phyloP scores from a whole-genome alignment of 30 jellyfish, hydroid and myxozoan species.

The Catostylus mosaicus region DNA sequence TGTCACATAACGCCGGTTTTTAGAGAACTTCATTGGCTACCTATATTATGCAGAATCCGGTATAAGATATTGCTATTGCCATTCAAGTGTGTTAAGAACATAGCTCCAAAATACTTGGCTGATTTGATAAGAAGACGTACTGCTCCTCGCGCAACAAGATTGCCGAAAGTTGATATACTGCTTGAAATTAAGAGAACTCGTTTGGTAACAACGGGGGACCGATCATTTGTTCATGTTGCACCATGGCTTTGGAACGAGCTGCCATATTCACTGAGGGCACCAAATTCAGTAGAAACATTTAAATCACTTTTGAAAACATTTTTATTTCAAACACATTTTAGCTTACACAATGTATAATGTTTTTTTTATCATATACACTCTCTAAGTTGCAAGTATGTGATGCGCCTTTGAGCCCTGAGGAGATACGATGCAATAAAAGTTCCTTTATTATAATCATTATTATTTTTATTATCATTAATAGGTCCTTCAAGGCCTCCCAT shows the following conservation, averaged over 20 bases:
- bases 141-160: conserved; percentile 60
- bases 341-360: too few relatives aligned
- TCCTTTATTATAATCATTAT: background rate
- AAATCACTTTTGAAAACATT: too few relatives aligned
- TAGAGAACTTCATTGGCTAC: conserved; percentile 2
- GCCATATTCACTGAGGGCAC: too few relatives aligned
- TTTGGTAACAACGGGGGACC: conserved; percentile 43
- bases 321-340: too few relatives aligned
- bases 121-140: background rate
- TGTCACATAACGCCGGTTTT: conserved; percentile 3
- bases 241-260: too few relatives aligned
- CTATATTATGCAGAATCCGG: background rate
- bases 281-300: too few relatives aligned
- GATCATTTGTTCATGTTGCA: too few relatives aligned
- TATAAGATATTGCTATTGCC: background rate
- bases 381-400: background rate
- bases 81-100: too few relatives aligned
- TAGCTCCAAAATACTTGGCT: background rate
- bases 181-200: conserved; percentile 29
- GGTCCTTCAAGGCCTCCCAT: conserved; percentile 34
- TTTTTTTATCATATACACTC: background rate
- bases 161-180: conserved; percentile 44
- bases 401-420: too few relatives aligned
- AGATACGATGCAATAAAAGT: too few relatives aligned
- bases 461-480: background rate